A percentile compares a stretch with the other conserved stretches of the same genome.
Evolutionary conservation across 2,888 invertebrate species (phyloP).

Genomic region (Eupeodes latifasciatus): DNA sequence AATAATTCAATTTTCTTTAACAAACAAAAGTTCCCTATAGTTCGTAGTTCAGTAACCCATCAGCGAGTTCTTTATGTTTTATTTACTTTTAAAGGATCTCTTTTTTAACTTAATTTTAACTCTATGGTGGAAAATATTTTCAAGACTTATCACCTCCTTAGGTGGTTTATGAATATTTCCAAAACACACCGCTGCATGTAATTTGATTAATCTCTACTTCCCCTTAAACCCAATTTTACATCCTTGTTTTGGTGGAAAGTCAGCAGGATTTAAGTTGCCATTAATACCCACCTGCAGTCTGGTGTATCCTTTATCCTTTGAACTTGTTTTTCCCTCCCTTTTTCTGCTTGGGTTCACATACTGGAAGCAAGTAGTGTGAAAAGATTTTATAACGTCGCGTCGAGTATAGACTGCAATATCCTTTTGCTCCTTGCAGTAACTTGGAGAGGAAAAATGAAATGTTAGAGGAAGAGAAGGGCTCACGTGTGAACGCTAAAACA

Average conservation of each 20-base stretch:
- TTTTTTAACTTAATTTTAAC: not conserved
- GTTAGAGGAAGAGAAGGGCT: conserved; percentile 2
- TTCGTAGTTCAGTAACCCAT: conserved; percentile 15
- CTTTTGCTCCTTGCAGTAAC: not conserved
- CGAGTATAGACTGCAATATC: not conserved
- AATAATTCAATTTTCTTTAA: no score
- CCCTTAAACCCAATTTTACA: not conserved
- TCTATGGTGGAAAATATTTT: conserved; percentile 3
- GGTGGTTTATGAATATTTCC: conserved; percentile 46
- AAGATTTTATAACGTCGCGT: conserved; percentile 42
- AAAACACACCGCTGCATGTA: conserved; percentile 35
- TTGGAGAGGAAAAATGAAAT: conserved; percentile 1
- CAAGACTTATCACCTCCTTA: conserved; percentile 4
- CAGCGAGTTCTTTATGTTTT: not conserved
- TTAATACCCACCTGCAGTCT: conserved; percentile 40
- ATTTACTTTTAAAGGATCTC: not conserved
- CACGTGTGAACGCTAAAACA: conserved; percentile 32
- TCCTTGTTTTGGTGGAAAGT: conserved; percentile 9
- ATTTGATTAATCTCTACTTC: conserved; percentile 43
- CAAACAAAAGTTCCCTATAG: not conserved
- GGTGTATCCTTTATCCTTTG: conserved; percentile 37
- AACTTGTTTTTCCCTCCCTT: conserved; percentile 4
- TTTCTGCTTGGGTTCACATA: conserved; percentile 28
- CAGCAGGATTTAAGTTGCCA: conserved; percentile 45
- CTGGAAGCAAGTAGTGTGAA: conserved; percentile 38